Evolutionary conservation across 2,113 vertebrate species (phyloP).

Genomic region (Myanophis thanlyinensis): DNA sequence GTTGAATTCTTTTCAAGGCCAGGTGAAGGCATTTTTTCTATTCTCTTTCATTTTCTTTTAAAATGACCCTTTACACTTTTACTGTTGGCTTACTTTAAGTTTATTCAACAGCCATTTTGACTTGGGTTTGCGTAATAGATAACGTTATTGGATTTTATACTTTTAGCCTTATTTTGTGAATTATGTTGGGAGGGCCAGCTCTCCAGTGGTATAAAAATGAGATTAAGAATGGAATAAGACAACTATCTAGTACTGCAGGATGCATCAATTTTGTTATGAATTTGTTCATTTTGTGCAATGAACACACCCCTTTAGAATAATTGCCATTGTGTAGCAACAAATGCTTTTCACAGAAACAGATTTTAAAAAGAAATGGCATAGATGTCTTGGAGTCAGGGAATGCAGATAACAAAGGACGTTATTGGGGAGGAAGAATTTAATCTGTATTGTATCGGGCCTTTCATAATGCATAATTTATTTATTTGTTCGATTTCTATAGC

Average conservation of each 20-base stretch:
- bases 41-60: neutral
- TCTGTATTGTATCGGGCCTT: neutral
- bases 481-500: neutral
- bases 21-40: neutral
- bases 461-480: neutral
- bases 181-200: neutral
- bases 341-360: neutral
- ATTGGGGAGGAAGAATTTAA: neutral
- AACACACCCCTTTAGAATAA: neutral
- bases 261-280: neutral
- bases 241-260: neutral
- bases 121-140: neutral
- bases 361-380: neutral
- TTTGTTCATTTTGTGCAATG: neutral
- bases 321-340: neutral
- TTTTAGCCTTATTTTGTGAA: neutral
- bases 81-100: neutral
- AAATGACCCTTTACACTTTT: neutral
- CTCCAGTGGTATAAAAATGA: neutral
- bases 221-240: neutral
- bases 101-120: neutral
- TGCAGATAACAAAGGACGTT: neutral
- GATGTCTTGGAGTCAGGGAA: neutral
- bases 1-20: neutral
- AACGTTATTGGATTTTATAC: neutral